Evolutionary conservation across 2,113 vertebrate genomes (phyloP).

Genomic region (Stercorarius parasiticus): DNA sequence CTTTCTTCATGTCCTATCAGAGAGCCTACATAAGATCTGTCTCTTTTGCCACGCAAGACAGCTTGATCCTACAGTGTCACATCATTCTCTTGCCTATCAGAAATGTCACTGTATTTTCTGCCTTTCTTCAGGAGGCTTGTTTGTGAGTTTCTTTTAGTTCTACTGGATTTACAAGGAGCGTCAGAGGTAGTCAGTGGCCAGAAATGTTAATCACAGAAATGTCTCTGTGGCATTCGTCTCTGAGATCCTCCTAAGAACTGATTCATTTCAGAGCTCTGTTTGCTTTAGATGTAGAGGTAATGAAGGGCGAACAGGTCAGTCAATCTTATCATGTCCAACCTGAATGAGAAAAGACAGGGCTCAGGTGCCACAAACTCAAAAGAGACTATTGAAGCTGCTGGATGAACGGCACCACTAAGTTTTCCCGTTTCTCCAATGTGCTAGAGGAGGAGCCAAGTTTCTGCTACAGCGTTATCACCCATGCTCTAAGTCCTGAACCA

Average conservation of each 20-base stretch:
- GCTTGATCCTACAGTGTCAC: neutral
- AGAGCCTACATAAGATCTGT: neutral
- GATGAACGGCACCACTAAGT: neutral
- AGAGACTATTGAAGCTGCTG: neutral
- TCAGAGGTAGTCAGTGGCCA: neutral
- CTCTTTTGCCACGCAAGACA: neutral
- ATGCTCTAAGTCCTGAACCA: neutral
- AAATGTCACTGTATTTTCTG: neutral
- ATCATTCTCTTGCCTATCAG: neutral
- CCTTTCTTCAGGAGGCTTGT: neutral
- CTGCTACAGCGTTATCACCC: neutral
- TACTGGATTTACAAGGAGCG: neutral
- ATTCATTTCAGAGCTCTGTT: neutral
- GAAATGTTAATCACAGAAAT: neutral
- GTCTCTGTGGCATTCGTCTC: neutral
- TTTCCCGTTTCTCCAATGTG: neutral
- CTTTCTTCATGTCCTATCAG: neutral
- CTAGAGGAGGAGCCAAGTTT: neutral
- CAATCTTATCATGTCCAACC: neutral
- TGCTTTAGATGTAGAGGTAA: neutral
- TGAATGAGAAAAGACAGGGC: neutral
- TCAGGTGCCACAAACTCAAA: neutral
- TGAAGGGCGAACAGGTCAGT: neutral
- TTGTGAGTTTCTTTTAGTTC: neutral
- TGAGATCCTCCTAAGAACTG: neutral